These are phyloP conservation scores for Eurois occulta DNA, from an alignment of 2,888 invertebrate genomes.

Conservation along the genomic window DNA sequence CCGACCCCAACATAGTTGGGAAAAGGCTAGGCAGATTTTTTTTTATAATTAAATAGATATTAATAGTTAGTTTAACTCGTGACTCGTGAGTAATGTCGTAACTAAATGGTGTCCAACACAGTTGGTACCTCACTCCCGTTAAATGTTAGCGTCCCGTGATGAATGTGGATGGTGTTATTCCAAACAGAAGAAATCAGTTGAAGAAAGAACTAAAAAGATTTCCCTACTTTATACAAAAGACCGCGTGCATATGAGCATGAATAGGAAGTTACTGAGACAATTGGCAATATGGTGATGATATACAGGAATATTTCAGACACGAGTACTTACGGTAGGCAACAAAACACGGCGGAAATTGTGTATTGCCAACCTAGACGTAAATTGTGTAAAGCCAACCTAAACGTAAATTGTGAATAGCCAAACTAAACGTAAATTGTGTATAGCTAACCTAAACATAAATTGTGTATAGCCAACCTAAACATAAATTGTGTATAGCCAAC, in stretches of 20 bases:
- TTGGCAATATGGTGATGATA: not conserved
- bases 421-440: too few relatives aligned
- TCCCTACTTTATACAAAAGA: not conserved
- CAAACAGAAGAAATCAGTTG: not conserved
- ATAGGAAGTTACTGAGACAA: not conserved
- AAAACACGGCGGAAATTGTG: too few relatives aligned
- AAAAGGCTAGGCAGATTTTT: too few relatives aligned
- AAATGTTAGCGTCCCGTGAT: constrained; percentile 24
- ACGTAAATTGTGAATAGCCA: too few relatives aligned
- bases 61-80: constrained; percentile 15
- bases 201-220: not conserved
- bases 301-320: too few relatives aligned
- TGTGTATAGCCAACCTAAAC: not conserved
- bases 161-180: constrained; percentile 22
- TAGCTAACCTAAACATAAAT: too few relatives aligned
- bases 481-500: too few relatives aligned
- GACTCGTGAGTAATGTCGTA: constrained; percentile 32
- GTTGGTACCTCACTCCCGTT: constrained; percentile 33
- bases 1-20: too few relatives aligned
- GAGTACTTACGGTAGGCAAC: too few relatives aligned
- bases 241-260: not conserved
- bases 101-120: constrained; percentile 37
- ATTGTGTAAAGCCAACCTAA: too few relatives aligned
- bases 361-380: not conserved
- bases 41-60: not conserved